Evolutionary conservation across 2,113 vertebrate genomes (phyloP).

Genomic region (Phylloscopus trochilus): DNA sequence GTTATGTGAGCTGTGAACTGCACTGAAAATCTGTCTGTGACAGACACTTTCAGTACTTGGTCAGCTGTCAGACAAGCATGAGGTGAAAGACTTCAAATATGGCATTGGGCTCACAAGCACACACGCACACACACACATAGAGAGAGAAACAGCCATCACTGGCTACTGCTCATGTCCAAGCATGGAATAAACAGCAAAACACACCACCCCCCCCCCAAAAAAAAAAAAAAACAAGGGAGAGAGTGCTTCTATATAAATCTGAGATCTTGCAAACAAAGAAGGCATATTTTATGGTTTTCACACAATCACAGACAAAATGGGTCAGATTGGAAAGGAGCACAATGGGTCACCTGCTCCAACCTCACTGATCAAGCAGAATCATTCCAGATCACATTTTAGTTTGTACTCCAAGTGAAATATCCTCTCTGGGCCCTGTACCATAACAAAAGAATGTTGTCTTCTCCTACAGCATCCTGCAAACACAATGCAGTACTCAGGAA

Average conservation of each 20-base stretch:
- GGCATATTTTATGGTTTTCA: neutral
- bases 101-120: constrained; percentile 28
- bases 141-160: neutral
- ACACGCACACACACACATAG: neutral
- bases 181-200: neutral
- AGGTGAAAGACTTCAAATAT: constrained; percentile 72
- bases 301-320: neutral
- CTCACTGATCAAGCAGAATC: neutral
- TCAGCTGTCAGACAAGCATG: constrained; percentile 58
- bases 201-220: neutral
- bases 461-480: neutral
- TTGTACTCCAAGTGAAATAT: neutral
- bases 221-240: neutral
- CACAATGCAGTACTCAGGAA: neutral
- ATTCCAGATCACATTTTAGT: neutral
- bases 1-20: constrained; percentile 57
- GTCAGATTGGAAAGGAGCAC: neutral
- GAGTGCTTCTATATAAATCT: neutral
- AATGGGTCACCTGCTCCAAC: neutral
- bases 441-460: neutral
- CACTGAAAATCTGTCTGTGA: constrained; percentile 65
- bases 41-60: constrained; percentile 56
- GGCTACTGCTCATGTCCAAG: constrained; percentile 40
- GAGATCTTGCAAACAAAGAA: constrained; percentile 10
- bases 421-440: neutral